These are phyloP conservation scores for Brachionus rubens DNA, from an alignment of 1,140 invertebrate species.

Conservation along the genomic window DNA sequence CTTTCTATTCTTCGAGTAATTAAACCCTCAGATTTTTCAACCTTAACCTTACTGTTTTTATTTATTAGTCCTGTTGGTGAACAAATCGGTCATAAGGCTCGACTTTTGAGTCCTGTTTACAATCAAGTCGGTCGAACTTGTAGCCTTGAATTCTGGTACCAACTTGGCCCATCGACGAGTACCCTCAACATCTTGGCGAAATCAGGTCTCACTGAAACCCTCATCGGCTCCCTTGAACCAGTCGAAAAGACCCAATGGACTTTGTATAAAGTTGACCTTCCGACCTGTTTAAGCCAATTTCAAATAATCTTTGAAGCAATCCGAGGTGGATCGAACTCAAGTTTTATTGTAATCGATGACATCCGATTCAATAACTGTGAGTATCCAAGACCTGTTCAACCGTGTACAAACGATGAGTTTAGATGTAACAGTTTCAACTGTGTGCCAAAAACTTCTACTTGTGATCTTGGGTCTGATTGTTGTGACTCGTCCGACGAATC, in stretches of 20 bases:
- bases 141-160: constrained; percentile 36
- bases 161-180: constrained; percentile 7
- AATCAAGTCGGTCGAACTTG: constrained; percentile 47
- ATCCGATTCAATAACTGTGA: constrained; percentile 51
- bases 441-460: constrained; percentile 49
- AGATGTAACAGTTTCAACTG: constrained; percentile 46
- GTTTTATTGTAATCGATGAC: constrained; percentile 55
- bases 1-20: constrained; percentile 7
- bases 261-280: constrained; percentile 48
- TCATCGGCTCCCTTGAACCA: not conserved
- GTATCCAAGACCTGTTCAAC: constrained; percentile 48
- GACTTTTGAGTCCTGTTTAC: constrained; percentile 52
- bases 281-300: constrained; percentile 53
- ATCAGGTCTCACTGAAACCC: not conserved
- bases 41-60: not conserved
- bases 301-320: constrained; percentile 52
- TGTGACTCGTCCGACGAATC: constrained; percentile 54
- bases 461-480: constrained; percentile 55
- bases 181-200: constrained; percentile 49
- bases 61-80: not conserved
- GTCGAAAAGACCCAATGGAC: constrained; percentile 49
- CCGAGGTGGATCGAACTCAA: constrained; percentile 49
- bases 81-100: not conserved
- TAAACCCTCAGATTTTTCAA: not conserved
- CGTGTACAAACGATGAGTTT: constrained; percentile 14